These are phyloP conservation scores for human (Homo sapiens) DNA, from an alignment of 2,113 vertebrate species.

Conservation along the genomic window GRCh38 chr7:83563001-83563500, in stretches of 20 bases:
- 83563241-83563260: neutral
- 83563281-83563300: neutral
- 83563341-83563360: neutral
- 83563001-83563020: neutral
- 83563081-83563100: neutral
- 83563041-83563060: neutral
- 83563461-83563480: neutral
- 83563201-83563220: neutral
- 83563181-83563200: neutral
- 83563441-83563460: neutral
- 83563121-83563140: neutral
- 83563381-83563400: neutral
- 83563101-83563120: neutral
- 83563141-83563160: neutral
- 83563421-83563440: neutral
- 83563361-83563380: neutral
- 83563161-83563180: neutral
- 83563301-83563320: neutral
- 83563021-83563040: neutral
- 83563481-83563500: neutral
- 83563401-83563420: neutral
- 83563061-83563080: neutral
- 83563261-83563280: neutral
- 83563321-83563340: neutral
- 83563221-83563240: neutral